A percentile compares a stretch with the other conserved stretches of the same genome.
phyloP scores from a whole-genome alignment of 2,888 invertebrate genomes.

The Pteria penguin region DNA sequence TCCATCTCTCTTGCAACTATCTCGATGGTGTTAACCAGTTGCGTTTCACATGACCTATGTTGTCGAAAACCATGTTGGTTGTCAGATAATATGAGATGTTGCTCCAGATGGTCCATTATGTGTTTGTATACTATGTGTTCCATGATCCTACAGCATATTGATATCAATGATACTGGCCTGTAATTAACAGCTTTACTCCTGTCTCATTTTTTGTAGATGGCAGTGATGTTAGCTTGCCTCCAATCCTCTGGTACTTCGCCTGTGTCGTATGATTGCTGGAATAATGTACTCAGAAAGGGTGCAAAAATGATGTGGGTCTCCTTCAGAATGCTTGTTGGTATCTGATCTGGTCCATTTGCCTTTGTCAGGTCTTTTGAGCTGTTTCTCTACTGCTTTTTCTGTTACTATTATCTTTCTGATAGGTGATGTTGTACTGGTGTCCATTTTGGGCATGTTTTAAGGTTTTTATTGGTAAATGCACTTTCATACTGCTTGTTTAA shows the following conservation, averaged over 20 bases:
- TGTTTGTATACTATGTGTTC: not conserved
- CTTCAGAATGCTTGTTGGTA: not conserved
- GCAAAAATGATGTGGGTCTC: not conserved
- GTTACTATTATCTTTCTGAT: not conserved
- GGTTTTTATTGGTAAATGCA: no score
- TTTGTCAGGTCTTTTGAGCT: not conserved
- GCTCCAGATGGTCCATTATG: not conserved
- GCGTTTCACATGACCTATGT: not conserved
- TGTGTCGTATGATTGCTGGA: not conserved
- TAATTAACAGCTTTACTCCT: constrained; percentile 8
- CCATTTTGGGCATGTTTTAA: not conserved
- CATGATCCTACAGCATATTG: constrained; percentile 1
- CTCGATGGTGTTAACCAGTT: not conserved
- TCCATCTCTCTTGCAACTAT: no score
- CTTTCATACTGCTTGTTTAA: not conserved
- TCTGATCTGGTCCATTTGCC: not conserved
- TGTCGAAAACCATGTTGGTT: not conserved
- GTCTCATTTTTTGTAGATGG: constrained; percentile 6
- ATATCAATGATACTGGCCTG: no score
- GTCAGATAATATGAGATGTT: constrained; percentile 1
- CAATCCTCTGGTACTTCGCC: constrained; percentile 1
- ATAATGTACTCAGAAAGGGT: not conserved
- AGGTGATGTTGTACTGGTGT: not conserved
- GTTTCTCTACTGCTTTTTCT: not conserved
- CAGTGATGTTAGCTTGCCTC: not conserved